phyloP scores from a whole-genome alignment of 2,888 invertebrate genomes.

The Asteroscopus sphinx region DNA sequence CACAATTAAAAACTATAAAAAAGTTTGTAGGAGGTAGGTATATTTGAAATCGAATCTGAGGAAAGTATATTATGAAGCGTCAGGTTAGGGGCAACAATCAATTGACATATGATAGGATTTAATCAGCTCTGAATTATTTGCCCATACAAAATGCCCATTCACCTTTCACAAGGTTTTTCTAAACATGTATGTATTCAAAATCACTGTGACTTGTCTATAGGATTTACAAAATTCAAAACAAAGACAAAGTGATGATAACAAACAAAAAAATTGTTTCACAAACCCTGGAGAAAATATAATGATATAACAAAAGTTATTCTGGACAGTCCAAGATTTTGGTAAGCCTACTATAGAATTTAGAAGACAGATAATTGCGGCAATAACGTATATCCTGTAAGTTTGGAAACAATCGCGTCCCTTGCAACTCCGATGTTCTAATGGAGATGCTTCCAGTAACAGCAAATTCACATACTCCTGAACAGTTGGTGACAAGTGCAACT shows the following conservation, averaged over 20 bases:
- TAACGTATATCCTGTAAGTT: slow-evolving; percentile 30
- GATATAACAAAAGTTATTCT: neutral
- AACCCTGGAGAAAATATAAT: neutral
- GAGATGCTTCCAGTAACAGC: slow-evolving; percentile 33
- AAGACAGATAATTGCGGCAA: slow-evolving; percentile 27
- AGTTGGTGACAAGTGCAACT: slow-evolving; percentile 27
- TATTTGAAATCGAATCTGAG: too few relatives aligned
- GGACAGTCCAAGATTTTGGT: slow-evolving; percentile 3
- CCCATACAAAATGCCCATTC: too few relatives aligned
- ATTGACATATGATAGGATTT: too few relatives aligned
- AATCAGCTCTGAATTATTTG: too few relatives aligned
- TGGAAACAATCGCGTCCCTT: slow-evolving; percentile 35
- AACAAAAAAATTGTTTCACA: neutral
- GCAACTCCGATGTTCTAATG: slow-evolving; percentile 35
- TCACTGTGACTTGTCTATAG: neutral
- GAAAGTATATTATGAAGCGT: too few relatives aligned
- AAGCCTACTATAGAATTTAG: neutral
- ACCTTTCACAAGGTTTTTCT: too few relatives aligned
- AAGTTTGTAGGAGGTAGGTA: too few relatives aligned
- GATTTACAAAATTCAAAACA: slow-evolving; percentile 15
- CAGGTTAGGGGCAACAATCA: too few relatives aligned
- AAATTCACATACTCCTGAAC: slow-evolving; percentile 28
- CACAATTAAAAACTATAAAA: too few relatives aligned
- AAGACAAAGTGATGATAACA: neutral
- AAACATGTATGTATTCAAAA: neutral